Conservation (phyloP, 2,113 vertebrate genomes). For the Sander lucioperca region DNA sequence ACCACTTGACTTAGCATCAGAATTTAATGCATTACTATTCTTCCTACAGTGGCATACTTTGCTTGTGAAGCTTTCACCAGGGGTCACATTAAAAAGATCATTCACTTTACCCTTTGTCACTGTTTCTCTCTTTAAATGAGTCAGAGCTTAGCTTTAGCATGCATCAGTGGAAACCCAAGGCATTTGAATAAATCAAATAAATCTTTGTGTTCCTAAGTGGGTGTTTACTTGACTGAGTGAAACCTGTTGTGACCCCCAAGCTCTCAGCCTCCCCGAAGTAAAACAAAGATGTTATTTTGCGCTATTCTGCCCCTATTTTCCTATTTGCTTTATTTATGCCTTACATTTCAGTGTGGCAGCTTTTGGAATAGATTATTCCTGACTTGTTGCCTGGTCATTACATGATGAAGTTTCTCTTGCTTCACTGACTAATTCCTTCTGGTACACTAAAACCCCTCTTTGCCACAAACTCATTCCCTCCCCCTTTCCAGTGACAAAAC, state of each 20-base stretch:
- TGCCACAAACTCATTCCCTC: conserved; percentile 48
- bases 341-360: conserved; percentile 51
- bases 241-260: conserved; percentile 65
- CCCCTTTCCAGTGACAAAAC: conserved; percentile 60
- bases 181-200: conserved; percentile 73
- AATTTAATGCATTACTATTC: conserved; percentile 18
- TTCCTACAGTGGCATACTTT: conserved; percentile 21
- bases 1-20: not conserved
- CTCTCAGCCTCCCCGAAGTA: conserved; percentile 54
- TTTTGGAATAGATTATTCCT: conserved; percentile 57
- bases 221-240: conserved; percentile 64
- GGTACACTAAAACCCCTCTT: conserved; percentile 45
- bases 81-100: conserved; percentile 60
- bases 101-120: conserved; percentile 64
- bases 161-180: conserved; percentile 57
- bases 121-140: conserved; percentile 61
- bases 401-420: conserved; percentile 46
- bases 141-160: conserved; percentile 58
- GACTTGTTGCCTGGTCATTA: conserved; percentile 60
- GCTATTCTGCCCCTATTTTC: conserved; percentile 54
- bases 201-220: conserved; percentile 60
- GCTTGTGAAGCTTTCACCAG: conserved; percentile 46
- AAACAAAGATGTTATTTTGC: conserved; percentile 58
- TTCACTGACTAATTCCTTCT: conserved; percentile 68
- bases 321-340: conserved; percentile 70